A percentile compares a stretch with the other conserved stretches of the same genome.
phyloP scores from a whole-genome alignment of 1,140 invertebrate genomes.

The Cydia fagiglandana region DNA sequence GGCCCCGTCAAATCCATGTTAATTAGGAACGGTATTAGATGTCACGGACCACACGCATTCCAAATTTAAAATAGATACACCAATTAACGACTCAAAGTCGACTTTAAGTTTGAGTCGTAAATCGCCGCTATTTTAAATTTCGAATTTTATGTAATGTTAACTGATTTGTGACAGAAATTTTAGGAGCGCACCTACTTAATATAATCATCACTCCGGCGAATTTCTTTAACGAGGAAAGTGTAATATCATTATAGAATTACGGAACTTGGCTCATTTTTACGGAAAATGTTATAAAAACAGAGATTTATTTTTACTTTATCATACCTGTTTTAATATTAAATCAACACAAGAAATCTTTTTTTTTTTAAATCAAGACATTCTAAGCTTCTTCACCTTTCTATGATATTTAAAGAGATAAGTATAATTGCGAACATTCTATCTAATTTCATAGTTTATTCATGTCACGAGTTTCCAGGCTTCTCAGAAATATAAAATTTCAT shows the following conservation, averaged over 20 bases:
- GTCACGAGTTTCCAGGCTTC: no score
- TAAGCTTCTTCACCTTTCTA: not conserved
- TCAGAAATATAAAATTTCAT: not conserved
- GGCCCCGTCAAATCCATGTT: slow-evolving; percentile 22
- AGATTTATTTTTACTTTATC: not conserved
- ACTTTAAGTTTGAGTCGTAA: not conserved
- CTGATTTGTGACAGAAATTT: slow-evolving; percentile 12
- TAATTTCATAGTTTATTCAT: no score
- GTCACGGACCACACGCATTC: slow-evolving; percentile 30
- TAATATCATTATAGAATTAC: not conserved
- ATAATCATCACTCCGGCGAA: not conserved
- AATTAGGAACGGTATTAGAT: slow-evolving; percentile 25
- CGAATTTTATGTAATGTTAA: not conserved
- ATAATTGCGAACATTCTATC: no score
- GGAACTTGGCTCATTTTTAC: not conserved
- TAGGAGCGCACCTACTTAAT: not conserved
- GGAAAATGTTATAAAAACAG: not conserved
- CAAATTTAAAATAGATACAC: slow-evolving; percentile 27
- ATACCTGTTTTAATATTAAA: not conserved
- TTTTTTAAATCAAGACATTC: not conserved
- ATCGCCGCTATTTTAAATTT: no score
- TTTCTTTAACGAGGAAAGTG: not conserved
- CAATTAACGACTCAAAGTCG: not conserved
- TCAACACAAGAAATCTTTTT: not conserved
- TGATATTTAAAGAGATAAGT: no score